Evolutionary conservation across 2,888 invertebrate genomes (phyloP), one percentile per base, ranked within the genome.

Genomic region (Scaeva pyrastri): DNA sequence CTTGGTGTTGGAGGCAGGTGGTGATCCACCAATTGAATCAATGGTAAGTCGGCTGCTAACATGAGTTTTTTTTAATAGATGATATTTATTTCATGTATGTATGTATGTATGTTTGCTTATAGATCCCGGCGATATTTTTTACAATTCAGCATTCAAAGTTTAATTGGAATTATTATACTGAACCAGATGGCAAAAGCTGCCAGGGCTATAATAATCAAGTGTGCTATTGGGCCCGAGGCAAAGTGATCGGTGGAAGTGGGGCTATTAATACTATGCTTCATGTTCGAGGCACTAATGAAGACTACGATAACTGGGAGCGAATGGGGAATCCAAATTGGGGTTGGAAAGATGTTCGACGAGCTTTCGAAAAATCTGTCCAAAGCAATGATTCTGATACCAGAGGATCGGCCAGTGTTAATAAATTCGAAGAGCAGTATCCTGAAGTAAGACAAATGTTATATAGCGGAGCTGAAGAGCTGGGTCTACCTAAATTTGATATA

Each of bases 381-480:
- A 88, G 88, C 45, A 90, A 90, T 48, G 90, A 91, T 16, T 93
- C 93, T 71, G 92, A 93, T 0, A 91, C 91, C 2, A 91, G 92
- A 0, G 94, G 94, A 1, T 93, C 92, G 0, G 88, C 94, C 58
- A 91, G 92, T 6, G 90, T 94, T 0, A 92, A 93, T 87, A 84
- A 88, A 2, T 89, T 90, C 19, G 83, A 80, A 0, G 75, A 90
- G 23, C 55, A 89, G 60, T 91, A 90, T 68, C 90, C 91, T 16
- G 91, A 90, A 11, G 66, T 91, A 23, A 94, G 94, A 0, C 92
- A 94, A 1, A 94, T 95, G 89, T 95, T 97, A 88, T 90, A 96
- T 39, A 93, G 94, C 88, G 96, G 96, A 0, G 95, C 94, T 0
- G 88, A 93, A 52, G 95, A 97, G 89, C 89, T 96, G 85, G 96